phyloP scores from a whole-genome alignment of 2,888 invertebrate species.

The Asteroscopus sphinx region DNA sequence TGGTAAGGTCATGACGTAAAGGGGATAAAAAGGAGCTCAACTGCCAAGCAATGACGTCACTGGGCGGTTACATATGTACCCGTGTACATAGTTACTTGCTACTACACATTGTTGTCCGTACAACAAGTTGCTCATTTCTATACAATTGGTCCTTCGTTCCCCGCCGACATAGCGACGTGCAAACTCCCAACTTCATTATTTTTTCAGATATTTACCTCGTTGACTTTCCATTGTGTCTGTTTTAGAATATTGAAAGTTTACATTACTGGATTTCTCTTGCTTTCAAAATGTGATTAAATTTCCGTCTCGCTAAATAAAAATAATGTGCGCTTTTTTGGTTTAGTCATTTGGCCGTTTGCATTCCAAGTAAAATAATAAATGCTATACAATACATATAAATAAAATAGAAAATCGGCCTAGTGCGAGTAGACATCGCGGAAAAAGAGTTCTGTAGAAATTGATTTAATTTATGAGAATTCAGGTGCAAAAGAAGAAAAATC shows the following conservation, averaged over 20 bases:
- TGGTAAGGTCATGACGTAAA: too few species aligned
- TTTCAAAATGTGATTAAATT: slow-evolving; percentile 35
- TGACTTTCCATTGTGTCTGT: slow-evolving; percentile 15
- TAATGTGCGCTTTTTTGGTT: not conserved
- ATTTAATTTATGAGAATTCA: too few species aligned
- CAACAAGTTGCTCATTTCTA: slow-evolving; percentile 11
- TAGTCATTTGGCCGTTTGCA: too few species aligned
- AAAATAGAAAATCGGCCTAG: too few species aligned
- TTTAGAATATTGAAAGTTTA: slow-evolving; percentile 24
- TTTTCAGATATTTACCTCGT: slow-evolving; percentile 21
- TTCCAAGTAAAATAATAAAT: too few species aligned
- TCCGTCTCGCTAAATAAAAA: slow-evolving; percentile 3
- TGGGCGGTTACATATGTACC: not conserved
- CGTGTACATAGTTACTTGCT: not conserved
- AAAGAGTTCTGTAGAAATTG: too few species aligned
- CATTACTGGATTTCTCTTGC: slow-evolving; percentile 13
- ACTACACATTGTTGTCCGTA: not conserved
- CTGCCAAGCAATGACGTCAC: too few species aligned
- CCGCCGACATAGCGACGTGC: not conserved
- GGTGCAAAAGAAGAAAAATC: too few species aligned
- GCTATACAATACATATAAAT: too few species aligned
- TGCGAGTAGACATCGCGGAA: too few species aligned
- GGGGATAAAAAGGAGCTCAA: too few species aligned
- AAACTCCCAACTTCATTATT: slow-evolving; percentile 26
- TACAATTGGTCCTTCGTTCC: slow-evolving; percentile 9